A percentile compares a stretch with the other conserved stretches of the same genome.
Evolutionary conservation across 2,113 vertebrate species (phyloP).

Genomic region (rat (Rattus norvegicus)): GRCr8 NC_086028.1:66121001-66121500

Average conservation of each 20-base stretch:
- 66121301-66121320: too few relatives aligned
- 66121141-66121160: constrained; percentile 42
- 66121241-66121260: neutral
- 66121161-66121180: constrained; percentile 34
- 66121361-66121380: too few relatives aligned
- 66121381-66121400: too few relatives aligned
- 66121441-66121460: neutral
- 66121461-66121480: neutral
- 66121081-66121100: neutral
- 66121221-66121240: constrained; percentile 40
- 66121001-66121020: neutral
- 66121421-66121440: neutral
- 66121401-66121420: too few relatives aligned
- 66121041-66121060: constrained; percentile 34
- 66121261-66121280: neutral
- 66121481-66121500: neutral
- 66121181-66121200: constrained; percentile 17
- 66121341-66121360: too few relatives aligned
- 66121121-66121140: constrained; percentile 11
- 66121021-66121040: neutral
- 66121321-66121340: too few relatives aligned
- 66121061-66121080: constrained; percentile 26
- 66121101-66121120: neutral
- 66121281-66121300: constrained; percentile 36
- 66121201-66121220: constrained; percentile 27